phyloP scores from a whole-genome alignment of 2,113 vertebrate genomes.

The Zapus hudsonius region DNA sequence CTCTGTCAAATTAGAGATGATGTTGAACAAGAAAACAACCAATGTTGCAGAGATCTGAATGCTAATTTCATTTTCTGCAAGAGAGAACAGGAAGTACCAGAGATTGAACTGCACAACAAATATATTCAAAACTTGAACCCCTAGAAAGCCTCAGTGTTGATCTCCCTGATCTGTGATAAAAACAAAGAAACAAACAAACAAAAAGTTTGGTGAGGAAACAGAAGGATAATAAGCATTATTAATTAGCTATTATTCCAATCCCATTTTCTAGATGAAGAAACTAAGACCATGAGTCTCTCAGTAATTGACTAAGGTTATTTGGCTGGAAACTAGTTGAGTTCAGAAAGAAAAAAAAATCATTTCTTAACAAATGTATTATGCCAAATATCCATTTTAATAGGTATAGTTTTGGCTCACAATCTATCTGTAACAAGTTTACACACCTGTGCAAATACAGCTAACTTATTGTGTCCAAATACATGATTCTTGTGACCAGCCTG shows the following conservation, averaged over 20 bases:
- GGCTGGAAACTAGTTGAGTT: not conserved
- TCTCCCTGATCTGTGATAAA: not conserved
- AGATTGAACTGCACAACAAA: not conserved
- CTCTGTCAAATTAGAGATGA: not conserved
- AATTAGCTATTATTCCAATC: not conserved
- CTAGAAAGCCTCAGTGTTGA: not conserved
- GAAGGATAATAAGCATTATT: no score
- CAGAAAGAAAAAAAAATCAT: not conserved
- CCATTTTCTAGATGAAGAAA: not conserved
- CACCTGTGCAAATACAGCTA: not conserved
- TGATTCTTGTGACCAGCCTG: not conserved
- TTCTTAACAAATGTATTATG: not conserved
- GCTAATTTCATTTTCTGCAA: not conserved
- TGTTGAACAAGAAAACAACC: not conserved
- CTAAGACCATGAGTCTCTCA: not conserved
- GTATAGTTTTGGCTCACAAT: not conserved
- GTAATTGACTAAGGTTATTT: not conserved
- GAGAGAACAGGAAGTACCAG: not conserved
- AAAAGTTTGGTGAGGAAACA: no score
- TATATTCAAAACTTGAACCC: not conserved
- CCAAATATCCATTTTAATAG: not conserved
- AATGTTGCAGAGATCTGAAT: not conserved
- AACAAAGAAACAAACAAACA: not conserved
- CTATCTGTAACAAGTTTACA: not conserved
- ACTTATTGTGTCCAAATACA: not conserved